Evolutionary conservation across 2,113 vertebrate genomes (phyloP).

Genomic region (Girardinichthys multiradiatus): DNA sequence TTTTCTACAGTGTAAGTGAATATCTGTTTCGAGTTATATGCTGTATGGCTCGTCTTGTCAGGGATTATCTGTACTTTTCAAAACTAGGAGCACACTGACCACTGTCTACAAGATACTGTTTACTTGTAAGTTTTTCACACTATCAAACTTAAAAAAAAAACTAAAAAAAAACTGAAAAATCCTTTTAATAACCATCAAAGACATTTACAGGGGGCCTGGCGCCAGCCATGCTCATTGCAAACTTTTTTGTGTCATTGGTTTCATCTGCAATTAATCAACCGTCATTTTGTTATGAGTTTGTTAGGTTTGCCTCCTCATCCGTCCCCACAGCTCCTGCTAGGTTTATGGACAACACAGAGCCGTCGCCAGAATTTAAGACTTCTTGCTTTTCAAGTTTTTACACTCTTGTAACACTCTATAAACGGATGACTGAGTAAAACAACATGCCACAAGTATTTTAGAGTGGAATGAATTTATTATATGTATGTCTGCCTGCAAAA

Average conservation of each 20-base stretch:
- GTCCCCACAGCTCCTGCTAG: slow-evolving; percentile 66
- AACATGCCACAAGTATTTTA: slow-evolving; percentile 17
- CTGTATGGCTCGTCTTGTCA: neutral
- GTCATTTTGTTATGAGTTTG: slow-evolving; percentile 67
- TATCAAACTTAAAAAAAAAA: neutral
- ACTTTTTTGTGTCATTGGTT: slow-evolving; percentile 49
- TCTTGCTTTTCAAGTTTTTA: slow-evolving; percentile 74
- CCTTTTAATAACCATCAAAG: slow-evolving; percentile 51
- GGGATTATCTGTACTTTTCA: neutral
- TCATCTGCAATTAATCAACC: slow-evolving; percentile 80
- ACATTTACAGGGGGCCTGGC: slow-evolving; percentile 72
- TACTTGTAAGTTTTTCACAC: neutral
- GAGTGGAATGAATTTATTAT: neutral
- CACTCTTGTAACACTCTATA: slow-evolving; percentile 59
- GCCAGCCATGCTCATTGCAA: slow-evolving; percentile 57
- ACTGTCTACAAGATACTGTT: neutral
- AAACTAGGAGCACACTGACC: neutral
- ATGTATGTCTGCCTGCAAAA: neutral
- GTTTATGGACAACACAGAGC: slow-evolving; percentile 75
- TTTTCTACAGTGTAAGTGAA: neutral
- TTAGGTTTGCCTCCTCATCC: slow-evolving; percentile 51
- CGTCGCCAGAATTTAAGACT: slow-evolving; percentile 69
- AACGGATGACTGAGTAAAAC: slow-evolving; percentile 55
- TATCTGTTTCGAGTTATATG: neutral
- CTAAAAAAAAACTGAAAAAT: neutral